phyloP scores from a whole-genome alignment of 2,888 invertebrate genomes.

The Phortica magna region DNA sequence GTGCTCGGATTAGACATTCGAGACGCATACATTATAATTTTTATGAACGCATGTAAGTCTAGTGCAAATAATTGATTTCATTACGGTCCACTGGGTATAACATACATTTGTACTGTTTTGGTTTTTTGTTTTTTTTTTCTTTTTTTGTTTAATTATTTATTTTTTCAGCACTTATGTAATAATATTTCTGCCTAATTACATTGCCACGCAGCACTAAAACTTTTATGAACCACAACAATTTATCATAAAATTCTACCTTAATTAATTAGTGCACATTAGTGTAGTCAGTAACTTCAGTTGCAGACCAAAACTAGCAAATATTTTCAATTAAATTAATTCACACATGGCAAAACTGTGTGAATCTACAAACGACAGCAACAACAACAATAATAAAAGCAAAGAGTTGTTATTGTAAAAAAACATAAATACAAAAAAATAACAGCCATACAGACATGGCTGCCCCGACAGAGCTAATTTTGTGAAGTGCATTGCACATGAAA shows the following conservation, averaged over 20 bases:
- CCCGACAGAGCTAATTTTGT: background rate
- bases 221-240: background rate
- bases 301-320: background rate
- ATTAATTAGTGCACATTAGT: slow-evolving; percentile 20
- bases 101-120: background rate
- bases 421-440: background rate
- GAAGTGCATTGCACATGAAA: slow-evolving; percentile 6
- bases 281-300: background rate
- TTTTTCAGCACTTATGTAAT: background rate
- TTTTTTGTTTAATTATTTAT: background rate
- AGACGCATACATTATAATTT: background rate
- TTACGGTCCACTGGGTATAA: background rate
- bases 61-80: background rate
- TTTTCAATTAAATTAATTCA: slow-evolving; percentile 21
- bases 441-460: background rate
- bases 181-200: background rate
- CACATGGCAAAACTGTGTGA: background rate
- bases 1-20: background rate
- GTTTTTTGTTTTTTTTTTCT: background rate
- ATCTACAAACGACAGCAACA: no score
- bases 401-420: background rate
- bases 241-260: slow-evolving; percentile 22
- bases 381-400: background rate
- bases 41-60: background rate
- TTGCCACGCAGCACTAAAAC: background rate